Evolutionary conservation across 2,113 vertebrate genomes (phyloP).

Genomic region (Cryptotis parvus): DNA sequence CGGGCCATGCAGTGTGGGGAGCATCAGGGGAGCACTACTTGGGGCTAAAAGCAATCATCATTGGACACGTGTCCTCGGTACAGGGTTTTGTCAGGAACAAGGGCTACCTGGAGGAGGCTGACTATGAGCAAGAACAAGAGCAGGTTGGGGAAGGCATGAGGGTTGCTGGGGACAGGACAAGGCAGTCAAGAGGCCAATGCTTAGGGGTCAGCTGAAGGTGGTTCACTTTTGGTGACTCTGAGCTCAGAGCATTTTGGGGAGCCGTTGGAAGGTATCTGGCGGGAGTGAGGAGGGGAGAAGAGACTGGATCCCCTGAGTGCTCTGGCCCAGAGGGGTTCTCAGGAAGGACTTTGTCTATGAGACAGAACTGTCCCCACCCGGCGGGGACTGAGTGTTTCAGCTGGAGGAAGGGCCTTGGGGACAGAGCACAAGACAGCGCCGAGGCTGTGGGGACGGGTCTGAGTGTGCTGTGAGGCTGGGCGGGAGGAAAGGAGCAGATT

Average conservation of each 20-base stretch:
- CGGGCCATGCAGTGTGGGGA: neutral
- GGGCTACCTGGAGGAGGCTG: neutral
- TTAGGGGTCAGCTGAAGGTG: neutral
- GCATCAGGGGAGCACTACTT: rapidly evolving
- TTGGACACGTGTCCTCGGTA: rapidly evolving
- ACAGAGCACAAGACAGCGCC: neutral
- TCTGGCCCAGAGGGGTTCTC: neutral
- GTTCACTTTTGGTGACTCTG: neutral
- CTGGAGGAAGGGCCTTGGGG: neutral
- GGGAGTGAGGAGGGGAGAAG: neutral
- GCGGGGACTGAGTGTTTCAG: neutral
- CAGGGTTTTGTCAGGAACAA: neutral
- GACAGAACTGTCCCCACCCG: neutral
- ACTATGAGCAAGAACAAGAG: rapidly evolving
- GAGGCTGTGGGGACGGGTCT: neutral
- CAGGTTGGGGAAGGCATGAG: neutral
- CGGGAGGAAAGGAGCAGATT: neutral
- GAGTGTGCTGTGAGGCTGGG: neutral
- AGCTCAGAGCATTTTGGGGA: neutral
- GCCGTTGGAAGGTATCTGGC: rapidly evolving
- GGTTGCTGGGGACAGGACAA: neutral
- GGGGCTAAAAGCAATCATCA: neutral
- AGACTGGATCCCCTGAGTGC: no score
- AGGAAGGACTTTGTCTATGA: neutral
- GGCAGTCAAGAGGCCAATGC: neutral